Percentiles rank a stretch among this genome's conserved stretches.
Evolutionary conservation across 2,797 vertebrate species (phyloP).

Genomic region (Etheostoma nigrum): DNA sequence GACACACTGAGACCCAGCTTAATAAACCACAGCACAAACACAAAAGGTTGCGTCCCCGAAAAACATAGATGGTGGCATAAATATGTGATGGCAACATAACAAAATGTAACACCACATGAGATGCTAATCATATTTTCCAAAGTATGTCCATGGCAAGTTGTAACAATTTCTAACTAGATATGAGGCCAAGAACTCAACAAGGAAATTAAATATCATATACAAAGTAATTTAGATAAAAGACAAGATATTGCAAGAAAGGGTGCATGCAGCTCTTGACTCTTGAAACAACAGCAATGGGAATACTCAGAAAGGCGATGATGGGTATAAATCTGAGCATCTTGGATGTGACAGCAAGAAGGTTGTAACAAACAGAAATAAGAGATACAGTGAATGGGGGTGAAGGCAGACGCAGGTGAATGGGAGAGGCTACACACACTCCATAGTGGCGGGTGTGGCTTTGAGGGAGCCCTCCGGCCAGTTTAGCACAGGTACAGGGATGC

Average conservation of each 20-base stretch:
- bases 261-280: neutral
- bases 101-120: conserved; percentile 30
- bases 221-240: neutral
- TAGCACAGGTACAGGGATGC: conserved; percentile 94
- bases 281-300: conserved; percentile 52
- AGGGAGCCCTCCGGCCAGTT: conserved; percentile 92
- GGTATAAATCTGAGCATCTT: conserved; percentile 50
- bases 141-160: conserved; percentile 60
- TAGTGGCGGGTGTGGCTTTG: conserved; percentile 85
- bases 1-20: conserved; percentile 34
- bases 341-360: conserved; percentile 19
- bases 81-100: conserved; percentile 9
- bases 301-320: conserved; percentile 39
- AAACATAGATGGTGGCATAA: conserved; percentile 32
- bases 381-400: conserved; percentile 32
- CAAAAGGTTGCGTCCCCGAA: conserved; percentile 38
- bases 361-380: conserved; percentile 30
- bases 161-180: neutral
- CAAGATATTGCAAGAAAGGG: neutral
- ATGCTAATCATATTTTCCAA: conserved; percentile 34
- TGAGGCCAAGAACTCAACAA: neutral
- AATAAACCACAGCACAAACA: conserved; percentile 64
- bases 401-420: conserved; percentile 69
- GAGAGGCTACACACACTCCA: conserved; percentile 95
- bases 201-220: neutral